Percentiles rank a stretch among this genome's conserved stretches.
Evolutionary conservation across 2,888 invertebrate genomes (phyloP).

Genomic region (Mycogona germanica): DNA sequence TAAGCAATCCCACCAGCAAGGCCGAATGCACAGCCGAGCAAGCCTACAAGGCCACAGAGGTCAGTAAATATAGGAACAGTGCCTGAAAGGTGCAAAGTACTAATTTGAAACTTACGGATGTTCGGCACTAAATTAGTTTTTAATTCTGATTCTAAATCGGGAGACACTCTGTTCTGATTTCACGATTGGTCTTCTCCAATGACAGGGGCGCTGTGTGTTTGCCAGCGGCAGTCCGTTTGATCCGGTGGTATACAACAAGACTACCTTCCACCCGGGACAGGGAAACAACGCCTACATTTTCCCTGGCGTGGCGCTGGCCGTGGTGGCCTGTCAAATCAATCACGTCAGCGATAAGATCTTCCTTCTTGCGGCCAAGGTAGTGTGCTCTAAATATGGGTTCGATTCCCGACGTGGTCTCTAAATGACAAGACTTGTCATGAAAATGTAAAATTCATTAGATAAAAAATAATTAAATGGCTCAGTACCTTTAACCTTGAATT

Average conservation of each 20-base stretch:
- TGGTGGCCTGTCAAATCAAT: slow-evolving; percentile 79
- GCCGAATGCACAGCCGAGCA: slow-evolving; percentile 99
- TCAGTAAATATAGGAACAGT: slow-evolving; percentile 33
- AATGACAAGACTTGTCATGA: not conserved
- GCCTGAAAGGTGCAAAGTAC: not conserved
- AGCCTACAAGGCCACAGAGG: slow-evolving; percentile 77
- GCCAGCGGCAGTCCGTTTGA: slow-evolving; percentile 95
- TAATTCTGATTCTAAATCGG: not conserved
- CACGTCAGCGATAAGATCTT: slow-evolving; percentile 39
- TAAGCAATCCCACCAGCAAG: slow-evolving; percentile 96
- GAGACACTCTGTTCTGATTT: too few species aligned
- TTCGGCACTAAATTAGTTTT: not conserved
- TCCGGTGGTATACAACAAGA: slow-evolving; percentile 62
- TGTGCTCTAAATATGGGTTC: too few species aligned
- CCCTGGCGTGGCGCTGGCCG: slow-evolving; percentile 87
- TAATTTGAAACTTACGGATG: not conserved
- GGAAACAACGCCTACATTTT: slow-evolving; percentile 98
- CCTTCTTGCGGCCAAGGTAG: slow-evolving; percentile 50
- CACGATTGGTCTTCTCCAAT: slow-evolving; percentile 9
- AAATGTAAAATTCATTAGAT: too few species aligned
- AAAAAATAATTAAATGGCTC: too few species aligned
- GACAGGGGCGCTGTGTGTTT: slow-evolving; percentile 81
- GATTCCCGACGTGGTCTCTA: not conserved
- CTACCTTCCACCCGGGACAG: slow-evolving; percentile 80
- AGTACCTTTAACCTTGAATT: too few species aligned